Percentiles rank a stretch among this genome's conserved stretches.
Conservation (phyloP, 53 echinoderm and acorn worm species). For the Temnopleurus reevesii region DNA sequence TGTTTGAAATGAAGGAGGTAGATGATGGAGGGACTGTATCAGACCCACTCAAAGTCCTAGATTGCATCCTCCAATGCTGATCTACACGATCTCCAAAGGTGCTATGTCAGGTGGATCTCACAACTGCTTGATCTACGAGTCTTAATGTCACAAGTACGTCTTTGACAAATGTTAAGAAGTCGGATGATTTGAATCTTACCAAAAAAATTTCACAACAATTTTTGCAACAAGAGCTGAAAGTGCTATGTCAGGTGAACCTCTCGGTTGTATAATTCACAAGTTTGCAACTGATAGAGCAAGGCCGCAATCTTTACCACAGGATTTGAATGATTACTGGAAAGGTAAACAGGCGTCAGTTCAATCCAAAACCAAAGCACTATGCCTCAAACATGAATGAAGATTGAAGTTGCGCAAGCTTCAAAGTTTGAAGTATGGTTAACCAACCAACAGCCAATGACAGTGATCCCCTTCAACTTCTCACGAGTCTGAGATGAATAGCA, state of each 20-base stretch:
- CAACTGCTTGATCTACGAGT: not conserved
- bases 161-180: not conserved
- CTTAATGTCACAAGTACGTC: not conserved
- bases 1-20: not conserved
- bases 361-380: too few relatives aligned
- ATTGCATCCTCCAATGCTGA: not conserved
- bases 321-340: too few relatives aligned
- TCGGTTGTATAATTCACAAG: too few relatives aligned
- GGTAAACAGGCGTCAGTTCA: not conserved
- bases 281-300: too few relatives aligned
- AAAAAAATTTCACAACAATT: too few relatives aligned
- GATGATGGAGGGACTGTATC: slow-evolving; percentile 19
- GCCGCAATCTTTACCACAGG: too few relatives aligned
- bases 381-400: not conserved
- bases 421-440: not conserved
- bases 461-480: not conserved
- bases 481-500: not conserved
- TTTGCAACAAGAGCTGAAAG: too few relatives aligned
- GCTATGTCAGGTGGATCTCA: not conserved
- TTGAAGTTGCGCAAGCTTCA: not conserved
- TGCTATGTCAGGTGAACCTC: too few relatives aligned
- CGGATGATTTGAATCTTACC: too few relatives aligned
- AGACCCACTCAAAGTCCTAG: slow-evolving; percentile 35
- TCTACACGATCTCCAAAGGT: slow-evolving; percentile 1
- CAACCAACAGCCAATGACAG: not conserved